Conservation (phyloP, 2,113 vertebrate species). For the Seriola dumerili region DNA sequence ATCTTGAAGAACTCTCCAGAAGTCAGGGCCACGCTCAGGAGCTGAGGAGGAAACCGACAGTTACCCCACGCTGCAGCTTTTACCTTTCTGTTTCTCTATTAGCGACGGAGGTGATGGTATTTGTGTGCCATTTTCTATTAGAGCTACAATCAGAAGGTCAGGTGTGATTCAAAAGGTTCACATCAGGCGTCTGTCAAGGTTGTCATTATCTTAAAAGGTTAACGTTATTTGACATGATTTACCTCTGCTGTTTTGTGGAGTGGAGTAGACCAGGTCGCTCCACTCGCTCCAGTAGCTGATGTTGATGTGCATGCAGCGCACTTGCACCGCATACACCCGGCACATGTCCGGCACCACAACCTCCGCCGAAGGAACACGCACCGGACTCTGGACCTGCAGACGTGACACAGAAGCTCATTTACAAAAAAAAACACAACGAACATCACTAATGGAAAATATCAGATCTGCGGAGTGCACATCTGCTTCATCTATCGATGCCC, state of each 20-base stretch:
- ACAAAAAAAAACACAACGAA: not conserved
- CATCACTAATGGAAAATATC: not conserved
- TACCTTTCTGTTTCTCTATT: not conserved
- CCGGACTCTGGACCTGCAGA: slow-evolving; percentile 70
- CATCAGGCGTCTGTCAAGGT: not conserved
- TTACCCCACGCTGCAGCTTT: slow-evolving; percentile 3
- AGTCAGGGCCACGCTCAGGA: slow-evolving; percentile 91
- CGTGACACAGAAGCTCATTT: not conserved
- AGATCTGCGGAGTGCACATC: not conserved
- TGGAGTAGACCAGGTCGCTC: slow-evolving; percentile 83
- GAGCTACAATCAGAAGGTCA: slow-evolving; percentile 8
- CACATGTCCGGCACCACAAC: slow-evolving; percentile 83
- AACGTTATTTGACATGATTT: not conserved
- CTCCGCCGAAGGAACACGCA: slow-evolving; percentile 47
- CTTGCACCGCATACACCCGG: slow-evolving; percentile 83
- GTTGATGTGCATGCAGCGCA: slow-evolving; percentile 84
- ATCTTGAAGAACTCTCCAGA: slow-evolving; percentile 89
- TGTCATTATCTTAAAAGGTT: not conserved
- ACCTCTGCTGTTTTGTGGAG: slow-evolving; percentile 89
- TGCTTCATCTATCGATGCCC: not conserved
- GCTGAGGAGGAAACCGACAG: slow-evolving; percentile 79
- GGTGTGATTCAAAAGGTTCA: not conserved
- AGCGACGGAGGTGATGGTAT: slow-evolving; percentile 5
- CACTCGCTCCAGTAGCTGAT: slow-evolving; percentile 91
- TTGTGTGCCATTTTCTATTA: not conserved